Evolutionary conservation across 2,888 invertebrate genomes (phyloP).

Genomic region (Agonum fuliginosum): DNA sequence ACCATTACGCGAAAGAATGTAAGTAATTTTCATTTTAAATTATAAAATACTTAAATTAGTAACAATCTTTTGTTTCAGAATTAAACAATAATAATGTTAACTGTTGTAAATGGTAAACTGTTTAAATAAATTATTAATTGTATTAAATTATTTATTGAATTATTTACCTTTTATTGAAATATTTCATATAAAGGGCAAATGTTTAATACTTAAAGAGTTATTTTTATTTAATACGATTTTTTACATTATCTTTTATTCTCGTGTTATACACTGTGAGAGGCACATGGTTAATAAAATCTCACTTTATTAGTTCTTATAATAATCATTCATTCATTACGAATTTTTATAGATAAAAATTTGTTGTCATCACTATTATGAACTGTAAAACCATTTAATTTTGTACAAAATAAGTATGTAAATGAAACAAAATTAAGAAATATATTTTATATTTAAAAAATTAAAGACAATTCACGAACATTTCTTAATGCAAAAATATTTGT

Average conservation of each 20-base stretch:
- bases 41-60: constrained; percentile 3
- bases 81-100: background rate
- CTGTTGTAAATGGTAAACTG: constrained; percentile 6
- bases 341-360: constrained; percentile 17
- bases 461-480: constrained; percentile 8
- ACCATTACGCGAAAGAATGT: constrained; percentile 69
- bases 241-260: constrained; percentile 55
- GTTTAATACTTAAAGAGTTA: constrained; percentile 45
- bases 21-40: constrained; percentile 40
- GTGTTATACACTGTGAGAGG: constrained; percentile 59
- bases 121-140: constrained; percentile 26
- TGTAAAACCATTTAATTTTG: constrained; percentile 41
- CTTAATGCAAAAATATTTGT: constrained; percentile 3
- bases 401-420: constrained; percentile 14
- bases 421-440: background rate
- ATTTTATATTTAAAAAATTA: background rate
- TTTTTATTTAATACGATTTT: constrained; percentile 48
- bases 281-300: constrained; percentile 57
- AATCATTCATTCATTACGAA: constrained; percentile 29
- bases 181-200: background rate
- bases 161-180: background rate
- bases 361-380: constrained; percentile 14
- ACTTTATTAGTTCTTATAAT: constrained; percentile 33
- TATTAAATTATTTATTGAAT: background rate
- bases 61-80: constrained; percentile 25